phyloP scores from a whole-genome alignment of 2,113 vertebrate species.

The Athene noctua region DNA sequence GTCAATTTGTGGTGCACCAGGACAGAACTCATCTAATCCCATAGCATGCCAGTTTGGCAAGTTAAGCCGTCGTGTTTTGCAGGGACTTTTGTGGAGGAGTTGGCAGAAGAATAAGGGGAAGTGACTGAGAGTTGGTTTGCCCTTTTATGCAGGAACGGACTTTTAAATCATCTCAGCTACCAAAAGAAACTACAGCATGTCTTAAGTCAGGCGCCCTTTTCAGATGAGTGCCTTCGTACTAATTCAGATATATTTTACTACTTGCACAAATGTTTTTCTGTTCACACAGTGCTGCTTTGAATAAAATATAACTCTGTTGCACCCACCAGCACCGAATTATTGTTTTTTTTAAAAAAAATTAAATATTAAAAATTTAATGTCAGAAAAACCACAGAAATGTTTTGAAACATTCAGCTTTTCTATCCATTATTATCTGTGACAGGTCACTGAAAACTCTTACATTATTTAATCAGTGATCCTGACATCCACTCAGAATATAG shows the following conservation, averaged over 20 bases:
- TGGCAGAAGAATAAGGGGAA: neutral
- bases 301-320: neutral
- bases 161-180: neutral
- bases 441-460: conserved; percentile 34
- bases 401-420: neutral
- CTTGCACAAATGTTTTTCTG: neutral
- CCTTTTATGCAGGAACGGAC: neutral
- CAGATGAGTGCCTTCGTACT: neutral
- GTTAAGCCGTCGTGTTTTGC: neutral
- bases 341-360: neutral
- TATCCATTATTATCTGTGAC: neutral
- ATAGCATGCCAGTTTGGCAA: neutral
- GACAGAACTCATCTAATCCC: neutral
- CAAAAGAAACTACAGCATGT: neutral
- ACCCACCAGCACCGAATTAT: neutral
- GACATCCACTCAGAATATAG: conserved; percentile 44
- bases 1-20: neutral
- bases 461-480: conserved; percentile 58
- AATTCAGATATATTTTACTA: neutral
- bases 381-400: neutral
- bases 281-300: neutral
- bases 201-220: neutral
- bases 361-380: neutral
- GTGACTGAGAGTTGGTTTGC: neutral
- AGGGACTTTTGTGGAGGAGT: neutral